Base-by-base conservation (phyloP, 2,113 vertebrate genomes). In the Ascaphus truei region DNA sequence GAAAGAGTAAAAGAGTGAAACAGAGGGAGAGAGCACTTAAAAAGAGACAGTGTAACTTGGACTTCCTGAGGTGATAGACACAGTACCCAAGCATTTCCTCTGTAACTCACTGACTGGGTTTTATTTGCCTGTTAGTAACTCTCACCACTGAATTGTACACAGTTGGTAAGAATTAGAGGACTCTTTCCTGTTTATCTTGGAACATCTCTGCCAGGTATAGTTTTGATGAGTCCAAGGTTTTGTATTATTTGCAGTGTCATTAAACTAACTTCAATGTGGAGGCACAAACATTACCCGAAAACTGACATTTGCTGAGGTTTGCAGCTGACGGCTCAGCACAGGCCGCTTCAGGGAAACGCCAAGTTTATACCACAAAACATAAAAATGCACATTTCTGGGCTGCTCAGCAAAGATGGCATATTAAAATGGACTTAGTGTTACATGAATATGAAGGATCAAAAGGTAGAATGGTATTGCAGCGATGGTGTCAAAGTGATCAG, bases 381-480 rank as follows among this genome's bases (percentile, higher is more conserved):
- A 45, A 45, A 64, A 13, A 23, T n/a, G n/a, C 8, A 69, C 47
- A 62, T 37, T 2, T 73, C 12, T 74, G 62, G 58, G 31, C 26
- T 50, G 50, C 47, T 59, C 29, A 11, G 37, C 8, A 37, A 0
- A 12, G 1, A 6, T 58, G 33, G 12, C 3, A 41, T 58, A 58
- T 23, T 15, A 30, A 29, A 34, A 9, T 0, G 1, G 23, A 31
- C 34, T 47, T 45, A 39, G 12, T 45, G 29, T 39, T 60, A 59
- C 26, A 45, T 59, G 56, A 45, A 62, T 61, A 27, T 26, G 56
- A 61, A 45, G 39, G 37, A 68, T 68, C 43, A 53, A 67, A 68
- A 67, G 22, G 16, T 27, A 15, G 37, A 37, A 29, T 30, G 41
- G 27, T 22, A 31, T 36, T 33, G n/a, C 36, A 12, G 48, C 64